Evolutionary conservation across 2,797 vertebrate genomes (phyloP).

Genomic region (Darevskia nairensis): DNA sequence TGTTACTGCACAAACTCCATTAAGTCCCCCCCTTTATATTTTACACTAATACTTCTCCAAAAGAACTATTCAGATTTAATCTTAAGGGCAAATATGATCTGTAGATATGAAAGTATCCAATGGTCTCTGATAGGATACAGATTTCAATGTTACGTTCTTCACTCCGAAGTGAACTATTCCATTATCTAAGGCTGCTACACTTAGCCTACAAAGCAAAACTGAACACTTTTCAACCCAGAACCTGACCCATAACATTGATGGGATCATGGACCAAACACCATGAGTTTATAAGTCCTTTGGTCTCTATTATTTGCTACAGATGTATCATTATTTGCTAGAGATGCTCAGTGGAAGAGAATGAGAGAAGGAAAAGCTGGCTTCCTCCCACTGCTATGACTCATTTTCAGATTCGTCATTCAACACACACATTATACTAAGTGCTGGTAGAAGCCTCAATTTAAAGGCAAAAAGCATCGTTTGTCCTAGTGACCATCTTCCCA

Average conservation of each 20-base stretch:
- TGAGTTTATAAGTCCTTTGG: neutral
- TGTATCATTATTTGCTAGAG: neutral
- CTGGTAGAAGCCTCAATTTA: neutral
- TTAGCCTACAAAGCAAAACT: neutral
- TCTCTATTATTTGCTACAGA: neutral
- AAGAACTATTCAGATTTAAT: neutral
- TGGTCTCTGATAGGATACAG: neutral
- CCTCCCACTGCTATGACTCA: neutral
- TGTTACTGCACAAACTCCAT: neutral
- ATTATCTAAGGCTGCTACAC: neutral
- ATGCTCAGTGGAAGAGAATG: constrained; percentile 13
- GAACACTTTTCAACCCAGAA: neutral
- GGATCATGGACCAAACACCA: constrained; percentile 7
- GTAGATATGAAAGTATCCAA: neutral
- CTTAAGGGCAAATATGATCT: neutral
- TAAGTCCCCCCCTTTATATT: neutral
- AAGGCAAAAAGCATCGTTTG: neutral
- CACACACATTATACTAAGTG: rapidly evolving
- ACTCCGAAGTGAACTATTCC: neutral
- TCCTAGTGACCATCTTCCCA: neutral
- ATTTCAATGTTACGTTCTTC: neutral
- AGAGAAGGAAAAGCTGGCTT: constrained; percentile 7
- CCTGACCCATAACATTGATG: neutral
- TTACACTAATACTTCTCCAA: neutral
- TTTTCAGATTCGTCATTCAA: neutral